Conservation (phyloP, 2,888 invertebrate species). For the Caenorhabditis sp. region DNA sequence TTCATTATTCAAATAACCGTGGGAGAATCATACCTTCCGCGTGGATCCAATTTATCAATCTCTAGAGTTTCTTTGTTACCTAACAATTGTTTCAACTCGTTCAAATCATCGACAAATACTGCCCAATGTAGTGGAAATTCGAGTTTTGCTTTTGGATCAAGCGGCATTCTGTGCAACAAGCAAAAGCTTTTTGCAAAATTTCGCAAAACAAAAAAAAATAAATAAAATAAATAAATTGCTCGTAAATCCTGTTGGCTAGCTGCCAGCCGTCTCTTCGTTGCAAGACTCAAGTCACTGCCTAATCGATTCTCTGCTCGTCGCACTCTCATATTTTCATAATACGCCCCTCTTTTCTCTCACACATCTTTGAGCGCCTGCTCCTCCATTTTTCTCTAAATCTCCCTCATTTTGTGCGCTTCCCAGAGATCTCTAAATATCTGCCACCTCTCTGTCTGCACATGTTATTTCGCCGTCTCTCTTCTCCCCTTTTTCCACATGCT, state of each 20-base stretch:
- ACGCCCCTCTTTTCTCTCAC: not conserved
- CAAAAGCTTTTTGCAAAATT: not conserved
- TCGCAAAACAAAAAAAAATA: conserved; percentile 4
- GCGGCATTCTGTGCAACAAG: conserved; percentile 20
- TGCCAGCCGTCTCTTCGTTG: conserved; percentile 7
- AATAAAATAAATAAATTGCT: conserved; percentile 3
- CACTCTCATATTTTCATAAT: not conserved
- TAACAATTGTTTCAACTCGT: conserved; percentile 36
- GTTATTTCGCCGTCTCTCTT: conserved; percentile 2
- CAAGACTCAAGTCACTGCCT: not conserved
- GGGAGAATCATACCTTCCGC: conserved; percentile 34
- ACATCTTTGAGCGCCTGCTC: conserved; percentile 9
- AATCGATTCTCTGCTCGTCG: conserved; percentile 9
- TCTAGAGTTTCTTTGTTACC: conserved; percentile 72
- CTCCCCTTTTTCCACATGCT: conserved; percentile 15
- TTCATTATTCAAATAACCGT: conserved; percentile 71
- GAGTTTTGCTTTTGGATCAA: conserved; percentile 30
- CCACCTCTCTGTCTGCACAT: not conserved
- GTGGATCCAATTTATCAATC: conserved; percentile 76
- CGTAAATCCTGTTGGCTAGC: not conserved
- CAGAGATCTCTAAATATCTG: not conserved
- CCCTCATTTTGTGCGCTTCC: not conserved
- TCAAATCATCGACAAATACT: conserved; percentile 48
- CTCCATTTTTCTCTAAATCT: conserved; percentile 3
- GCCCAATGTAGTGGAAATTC: conserved; percentile 61